Evolutionary conservation across 2,113 vertebrate species (phyloP).

Genomic region (Onychostoma macrolepis): DNA sequence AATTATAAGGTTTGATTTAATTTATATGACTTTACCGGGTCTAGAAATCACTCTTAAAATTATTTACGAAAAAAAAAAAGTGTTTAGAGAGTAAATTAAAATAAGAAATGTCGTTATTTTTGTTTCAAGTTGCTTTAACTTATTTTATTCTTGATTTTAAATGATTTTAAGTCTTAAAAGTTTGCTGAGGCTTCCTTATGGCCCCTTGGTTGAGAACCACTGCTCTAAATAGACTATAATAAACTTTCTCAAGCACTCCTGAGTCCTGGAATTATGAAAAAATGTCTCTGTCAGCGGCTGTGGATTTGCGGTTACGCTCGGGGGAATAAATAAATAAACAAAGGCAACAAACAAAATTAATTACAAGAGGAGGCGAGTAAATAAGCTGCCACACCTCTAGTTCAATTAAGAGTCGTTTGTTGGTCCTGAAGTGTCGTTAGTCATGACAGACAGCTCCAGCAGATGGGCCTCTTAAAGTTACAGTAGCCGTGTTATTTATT

Average conservation of each 20-base stretch:
- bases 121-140: no score
- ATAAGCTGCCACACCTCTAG: conserved; percentile 44
- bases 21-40: no score
- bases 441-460: conserved; percentile 35
- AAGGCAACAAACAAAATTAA: conserved; percentile 50
- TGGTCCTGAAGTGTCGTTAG: conserved; percentile 38
- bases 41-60: no score
- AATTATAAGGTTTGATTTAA: background rate
- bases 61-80: background rate
- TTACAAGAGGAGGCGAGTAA: conserved; percentile 28
- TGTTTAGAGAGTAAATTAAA: background rate
- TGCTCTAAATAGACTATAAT: conserved; percentile 25
- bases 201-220: no score
- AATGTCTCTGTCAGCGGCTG: conserved; percentile 11
- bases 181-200: background rate
- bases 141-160: no score
- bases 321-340: conserved; percentile 45
- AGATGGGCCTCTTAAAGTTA: conserved; percentile 35
- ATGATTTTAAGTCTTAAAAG: background rate
- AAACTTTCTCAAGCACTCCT: conserved; percentile 2
- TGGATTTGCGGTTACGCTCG: conserved; percentile 42
- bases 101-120: background rate
- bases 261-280: conserved; percentile 6
- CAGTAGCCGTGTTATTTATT: background rate
- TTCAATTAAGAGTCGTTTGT: conserved; percentile 49